Evolutionary conservation across 1,140 invertebrate genomes (phyloP), one percentile per base, ranked within the genome.

Genomic region (Neodiprion pinetum): DNA sequence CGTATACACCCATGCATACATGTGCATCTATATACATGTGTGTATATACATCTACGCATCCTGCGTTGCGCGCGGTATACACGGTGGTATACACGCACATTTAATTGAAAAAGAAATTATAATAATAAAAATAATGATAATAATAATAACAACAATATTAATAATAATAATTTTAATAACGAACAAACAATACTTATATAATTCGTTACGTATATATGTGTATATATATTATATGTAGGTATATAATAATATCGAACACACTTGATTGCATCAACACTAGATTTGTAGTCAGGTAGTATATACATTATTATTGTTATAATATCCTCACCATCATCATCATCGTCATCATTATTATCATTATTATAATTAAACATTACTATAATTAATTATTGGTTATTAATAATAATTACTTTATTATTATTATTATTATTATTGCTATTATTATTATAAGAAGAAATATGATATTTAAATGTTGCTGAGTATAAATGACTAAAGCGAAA

Each of bases 381-480:
- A 40, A 40, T 40, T 79, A 74, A 76, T 81, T 78, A 78, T 40
- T 40, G 28, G 28, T 40, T 40, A 40, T 40, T 40, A 40, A 40
- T 40, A 40, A 40, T 40, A 40, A 1, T 40, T 40, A 40, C 2
- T 82, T 78, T 76, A 77, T 79, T 83, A 82, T 83, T 75, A 84
- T 84, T 81, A 87, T 73, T 76, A 78, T 78, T 75, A 80, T 79
- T 74, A 81, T 80, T 80, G 81, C 77, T 75, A 78, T 77, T 84
- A 40, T 40, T 83, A 84, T 84, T 80, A 81, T 80, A 84, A 87
- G 72, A 78, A 81, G 82, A 81, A 83, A 83, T 84, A 87, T 81
- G 81, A 85, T 88, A 87, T 87, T 87, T 87, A 87, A 88, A 88
- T 88, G 86, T 87, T 61, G 53, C 53, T 61, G 53, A 61, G 53